These are phyloP conservation scores for Dromaius novaehollandiae DNA, from an alignment of 2,113 vertebrate genomes.

Conservation along the genomic window DNA sequence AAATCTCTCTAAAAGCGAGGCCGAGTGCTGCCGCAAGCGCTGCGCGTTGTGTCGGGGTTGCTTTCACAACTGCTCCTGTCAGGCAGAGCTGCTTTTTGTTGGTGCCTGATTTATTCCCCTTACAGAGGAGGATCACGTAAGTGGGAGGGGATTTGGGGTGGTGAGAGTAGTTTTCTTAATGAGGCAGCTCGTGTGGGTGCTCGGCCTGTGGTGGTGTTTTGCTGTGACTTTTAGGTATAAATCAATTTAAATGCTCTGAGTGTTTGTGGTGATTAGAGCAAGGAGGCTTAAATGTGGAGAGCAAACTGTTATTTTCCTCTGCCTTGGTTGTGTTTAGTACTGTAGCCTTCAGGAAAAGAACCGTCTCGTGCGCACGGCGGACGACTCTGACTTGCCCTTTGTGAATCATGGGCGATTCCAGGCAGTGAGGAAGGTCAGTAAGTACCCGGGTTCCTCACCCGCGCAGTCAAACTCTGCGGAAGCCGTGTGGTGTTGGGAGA, in stretches of 20 bases:
- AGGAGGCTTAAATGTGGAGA: background rate
- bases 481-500: background rate
- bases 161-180: background rate
- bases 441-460: background rate
- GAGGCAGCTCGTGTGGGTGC: background rate
- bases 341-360: slow-evolving; percentile 22
- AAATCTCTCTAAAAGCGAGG: too few species aligned
- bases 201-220: background rate
- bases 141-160: slow-evolving; percentile 2
- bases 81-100: slow-evolving; percentile 13
- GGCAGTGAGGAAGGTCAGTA: slow-evolving; percentile 25
- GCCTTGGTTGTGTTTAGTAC: background rate
- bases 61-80: background rate
- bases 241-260: background rate
- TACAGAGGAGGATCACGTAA: background rate
- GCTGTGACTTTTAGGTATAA: background rate
- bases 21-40: too few species aligned
- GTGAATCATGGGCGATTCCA: slow-evolving; percentile 15
- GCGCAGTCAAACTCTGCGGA: background rate
- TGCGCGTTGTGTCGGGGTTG: background rate
- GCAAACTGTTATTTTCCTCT: background rate
- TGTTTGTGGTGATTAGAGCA: background rate
- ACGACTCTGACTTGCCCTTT: background rate
- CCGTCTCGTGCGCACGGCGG: background rate
- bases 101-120: background rate